These are phyloP conservation scores for Grammomys dolichurus DNA, from an alignment of 2,113 vertebrate genomes.

Conservation along the genomic window DNA sequence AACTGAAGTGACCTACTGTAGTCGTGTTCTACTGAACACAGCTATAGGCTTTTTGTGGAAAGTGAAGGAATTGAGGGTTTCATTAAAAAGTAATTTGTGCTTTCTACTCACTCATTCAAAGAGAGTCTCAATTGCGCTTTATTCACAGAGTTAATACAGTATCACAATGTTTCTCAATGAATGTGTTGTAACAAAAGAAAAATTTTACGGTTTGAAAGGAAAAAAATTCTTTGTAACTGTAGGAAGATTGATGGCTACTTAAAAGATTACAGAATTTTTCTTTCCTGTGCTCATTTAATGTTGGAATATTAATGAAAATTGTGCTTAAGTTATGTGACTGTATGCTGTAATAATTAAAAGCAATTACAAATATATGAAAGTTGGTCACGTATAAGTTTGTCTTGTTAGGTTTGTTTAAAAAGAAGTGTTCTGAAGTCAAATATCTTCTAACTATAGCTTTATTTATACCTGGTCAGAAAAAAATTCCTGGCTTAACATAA, in stretches of 20 bases:
- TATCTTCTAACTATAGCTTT: not conserved
- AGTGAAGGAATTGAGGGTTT: conserved; percentile 87
- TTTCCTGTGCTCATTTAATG: conserved; percentile 67
- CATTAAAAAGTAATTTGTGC: conserved; percentile 90
- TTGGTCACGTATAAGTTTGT: conserved; percentile 24
- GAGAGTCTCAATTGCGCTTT: conserved; percentile 86
- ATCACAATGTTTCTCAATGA: conserved; percentile 88
- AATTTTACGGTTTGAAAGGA: conserved; percentile 85
- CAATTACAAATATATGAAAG: conserved; percentile 61
- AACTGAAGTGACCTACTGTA: conserved; percentile 86
- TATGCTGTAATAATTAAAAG: conserved; percentile 43
- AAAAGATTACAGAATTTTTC: conserved; percentile 83
- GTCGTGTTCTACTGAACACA: conserved; percentile 83
- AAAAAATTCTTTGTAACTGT: conserved; percentile 83
- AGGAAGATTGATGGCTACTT: conserved; percentile 84
- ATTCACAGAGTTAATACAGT: conserved; percentile 88
- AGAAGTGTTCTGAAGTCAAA: conserved; percentile 9
- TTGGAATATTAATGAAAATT: conserved; percentile 75
- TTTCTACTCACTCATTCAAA: conserved; percentile 87
- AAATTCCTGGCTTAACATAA: conserved; percentile 6
- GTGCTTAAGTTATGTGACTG: conserved; percentile 72
- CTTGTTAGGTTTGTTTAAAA: conserved; percentile 33
- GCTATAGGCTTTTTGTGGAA: conserved; percentile 82
- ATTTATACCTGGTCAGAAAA: conserved; percentile 54
- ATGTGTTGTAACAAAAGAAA: conserved; percentile 86